Evolutionary conservation across 2,888 invertebrate genomes (phyloP).

Genomic region (Microchrysa polita): DNA sequence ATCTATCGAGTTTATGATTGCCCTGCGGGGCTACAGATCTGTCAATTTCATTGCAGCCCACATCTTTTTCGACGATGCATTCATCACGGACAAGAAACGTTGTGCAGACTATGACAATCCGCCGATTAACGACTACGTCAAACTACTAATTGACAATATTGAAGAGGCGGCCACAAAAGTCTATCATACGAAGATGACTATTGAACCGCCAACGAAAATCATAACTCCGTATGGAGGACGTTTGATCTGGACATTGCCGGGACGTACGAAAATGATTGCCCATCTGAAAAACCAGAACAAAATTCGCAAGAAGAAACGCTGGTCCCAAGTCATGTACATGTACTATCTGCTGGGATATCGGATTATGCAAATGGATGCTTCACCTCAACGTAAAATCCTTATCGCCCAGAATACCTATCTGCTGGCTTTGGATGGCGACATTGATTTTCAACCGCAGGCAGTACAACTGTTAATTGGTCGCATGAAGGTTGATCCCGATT

Average conservation of each 20-base stretch:
- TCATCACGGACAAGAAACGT: slow-evolving; percentile 67
- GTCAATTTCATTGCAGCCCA: slow-evolving; percentile 68
- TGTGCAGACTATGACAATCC: slow-evolving; percentile 69
- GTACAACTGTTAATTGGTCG: slow-evolving; percentile 82
- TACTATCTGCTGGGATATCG: slow-evolving; percentile 87
- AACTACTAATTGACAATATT: slow-evolving; percentile 75
- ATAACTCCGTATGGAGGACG: slow-evolving; percentile 89
- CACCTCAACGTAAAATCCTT: slow-evolving; percentile 67
- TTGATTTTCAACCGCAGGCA: slow-evolving; percentile 85
- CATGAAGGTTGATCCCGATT: slow-evolving; percentile 83
- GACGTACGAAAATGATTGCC: slow-evolving; percentile 83
- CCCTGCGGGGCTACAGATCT: slow-evolving; percentile 4
- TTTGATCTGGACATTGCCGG: slow-evolving; percentile 84
- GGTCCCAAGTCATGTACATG: slow-evolving; percentile 97
- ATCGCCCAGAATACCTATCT: slow-evolving; percentile 85
- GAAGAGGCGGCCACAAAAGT: slow-evolving; percentile 80
- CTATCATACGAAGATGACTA: slow-evolving; percentile 71
- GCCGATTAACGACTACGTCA: slow-evolving; percentile 84
- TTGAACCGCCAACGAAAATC: slow-evolving; percentile 77
- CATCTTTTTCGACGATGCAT: slow-evolving; percentile 89
- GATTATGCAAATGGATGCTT: slow-evolving; percentile 72
- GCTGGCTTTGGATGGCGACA: slow-evolving; percentile 87
- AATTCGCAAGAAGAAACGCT: slow-evolving; percentile 89
- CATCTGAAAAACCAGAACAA: slow-evolving; percentile 90
- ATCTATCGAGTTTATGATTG: not conserved